Evolutionary conservation across 2,888 invertebrate genomes (phyloP).

Genomic region (Serrognathus titanus): DNA sequence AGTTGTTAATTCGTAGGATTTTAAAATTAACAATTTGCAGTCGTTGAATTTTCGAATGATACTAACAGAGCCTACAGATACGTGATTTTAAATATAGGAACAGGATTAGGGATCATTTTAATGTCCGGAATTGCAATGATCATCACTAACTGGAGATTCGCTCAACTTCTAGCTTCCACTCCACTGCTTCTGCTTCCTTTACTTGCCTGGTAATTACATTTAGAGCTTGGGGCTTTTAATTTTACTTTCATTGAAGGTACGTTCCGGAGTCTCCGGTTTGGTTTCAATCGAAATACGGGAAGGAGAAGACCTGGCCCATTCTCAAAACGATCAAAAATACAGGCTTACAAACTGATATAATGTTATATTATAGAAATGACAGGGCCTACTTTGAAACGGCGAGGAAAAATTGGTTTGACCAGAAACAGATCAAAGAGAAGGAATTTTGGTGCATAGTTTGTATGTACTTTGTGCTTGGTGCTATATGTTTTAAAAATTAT

Average conservation of each 20-base stretch:
- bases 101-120: background rate
- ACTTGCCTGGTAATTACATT: conserved; percentile 12
- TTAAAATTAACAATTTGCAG: conserved; percentile 5
- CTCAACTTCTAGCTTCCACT: conserved; percentile 3
- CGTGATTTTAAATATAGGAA: conserved; percentile 6
- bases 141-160: conserved; percentile 12
- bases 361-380: conserved; percentile 8
- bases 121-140: background rate
- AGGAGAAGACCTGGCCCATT: conserved; percentile 8
- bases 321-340: conserved; percentile 12
- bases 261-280: conserved; percentile 18
- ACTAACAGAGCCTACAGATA: conserved; percentile 6
- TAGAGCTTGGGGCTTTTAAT: background rate
- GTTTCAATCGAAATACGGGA: conserved; percentile 8
- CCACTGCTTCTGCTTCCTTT: conserved; percentile 12
- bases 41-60: conserved; percentile 10
- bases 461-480: background rate
- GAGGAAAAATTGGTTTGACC: background rate
- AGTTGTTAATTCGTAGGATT: too few species aligned
- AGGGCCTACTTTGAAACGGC: background rate
- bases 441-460: background rate
- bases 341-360: conserved; percentile 7
- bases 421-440: background rate
- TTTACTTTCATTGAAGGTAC: conserved; percentile 8
- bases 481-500: conserved; percentile 2